Evolutionary conservation across 2,888 invertebrate genomes (phyloP), one percentile per base, ranked within the genome.

Genomic region (Calameuta filiformis): DNA sequence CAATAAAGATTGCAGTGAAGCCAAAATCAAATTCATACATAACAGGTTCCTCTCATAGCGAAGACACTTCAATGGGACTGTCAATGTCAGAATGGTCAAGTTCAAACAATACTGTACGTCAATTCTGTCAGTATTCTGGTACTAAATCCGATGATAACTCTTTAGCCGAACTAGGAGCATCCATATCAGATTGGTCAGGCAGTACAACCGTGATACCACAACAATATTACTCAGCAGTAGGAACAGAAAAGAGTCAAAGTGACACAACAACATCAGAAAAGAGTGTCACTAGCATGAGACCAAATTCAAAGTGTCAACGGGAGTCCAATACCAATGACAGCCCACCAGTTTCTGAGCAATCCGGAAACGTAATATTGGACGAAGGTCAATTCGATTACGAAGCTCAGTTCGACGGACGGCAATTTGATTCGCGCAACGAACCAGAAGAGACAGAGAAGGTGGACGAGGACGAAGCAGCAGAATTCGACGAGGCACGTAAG

Each of bases 51-150:
- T 95, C 96, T 0, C 96, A 96, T 91, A 96, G 97, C 11, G 97
- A 97, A 91, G 97, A 97, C 86, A 97, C 97, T 0, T 97, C 97
- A 0, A 95, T 97, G 89, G 97, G 97, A 31, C 92, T 97, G 40
- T 97, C 97, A 87, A 95, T 96, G 87, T 97, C 97, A 3, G 97
- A 97, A 87, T 97, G 97, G 96, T 97, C 97, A 0, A 97, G 96
- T 68, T 97, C 96, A 76, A 97, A 96, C 0, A 97, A 96, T 84
- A 97, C 97, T 0, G 97, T 97, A 1, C 94, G 95, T 1, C 95
- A 96, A 88, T 97, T 90, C 78, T 91, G 91, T 35, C 91, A 91
- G 71, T 91, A 95, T 85, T 95, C 95, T 3, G 95, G 95, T 6
- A 95, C 95, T 1, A 96, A 96, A 88, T 96, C 96, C 83, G 96